Conservation (phyloP, 2,797 vertebrate genomes). For the Cryptoblepharus egeriae region DNA sequence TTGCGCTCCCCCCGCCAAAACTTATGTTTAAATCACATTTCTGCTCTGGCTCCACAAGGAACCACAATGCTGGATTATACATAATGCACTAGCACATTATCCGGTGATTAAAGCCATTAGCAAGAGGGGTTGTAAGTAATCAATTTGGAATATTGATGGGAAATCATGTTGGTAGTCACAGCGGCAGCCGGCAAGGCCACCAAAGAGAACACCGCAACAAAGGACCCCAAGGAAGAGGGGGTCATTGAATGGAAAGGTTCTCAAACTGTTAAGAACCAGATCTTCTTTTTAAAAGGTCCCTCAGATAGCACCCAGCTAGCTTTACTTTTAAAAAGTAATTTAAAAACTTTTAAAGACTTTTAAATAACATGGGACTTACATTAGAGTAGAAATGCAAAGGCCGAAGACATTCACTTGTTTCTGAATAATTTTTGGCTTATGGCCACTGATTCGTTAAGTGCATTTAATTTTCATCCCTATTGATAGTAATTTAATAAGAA, state of each 20-base stretch:
- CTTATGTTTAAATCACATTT: conserved; percentile 34
- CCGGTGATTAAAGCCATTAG: conserved; percentile 48
- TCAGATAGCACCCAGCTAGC: too few species aligned
- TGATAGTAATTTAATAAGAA: too few species aligned
- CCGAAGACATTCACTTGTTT: too few species aligned
- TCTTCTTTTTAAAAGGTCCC: too few species aligned
- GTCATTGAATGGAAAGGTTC: not conserved
- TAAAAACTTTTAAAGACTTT: too few species aligned
- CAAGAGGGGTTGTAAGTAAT: conserved; percentile 35
- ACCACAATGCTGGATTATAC: not conserved
- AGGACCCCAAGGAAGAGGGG: not conserved
- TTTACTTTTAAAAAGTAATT: too few species aligned
- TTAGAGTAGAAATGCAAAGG: too few species aligned
- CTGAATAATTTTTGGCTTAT: too few species aligned
- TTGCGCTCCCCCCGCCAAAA: not conserved
- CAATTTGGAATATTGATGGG: conserved; percentile 43
- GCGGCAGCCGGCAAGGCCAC: conserved; percentile 22
- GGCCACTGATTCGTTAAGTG: too few species aligned
- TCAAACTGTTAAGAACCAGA: too few species aligned
- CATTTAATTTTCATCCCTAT: too few species aligned
- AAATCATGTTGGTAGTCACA: conserved; percentile 14
- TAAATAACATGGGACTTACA: too few species aligned
- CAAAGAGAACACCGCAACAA: conserved; percentile 12
- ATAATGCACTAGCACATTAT: conserved; percentile 29
- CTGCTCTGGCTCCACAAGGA: not conserved